Evolutionary conservation across 2,113 vertebrate genomes (phyloP).

Genomic region (Aythya baeri): DNA sequence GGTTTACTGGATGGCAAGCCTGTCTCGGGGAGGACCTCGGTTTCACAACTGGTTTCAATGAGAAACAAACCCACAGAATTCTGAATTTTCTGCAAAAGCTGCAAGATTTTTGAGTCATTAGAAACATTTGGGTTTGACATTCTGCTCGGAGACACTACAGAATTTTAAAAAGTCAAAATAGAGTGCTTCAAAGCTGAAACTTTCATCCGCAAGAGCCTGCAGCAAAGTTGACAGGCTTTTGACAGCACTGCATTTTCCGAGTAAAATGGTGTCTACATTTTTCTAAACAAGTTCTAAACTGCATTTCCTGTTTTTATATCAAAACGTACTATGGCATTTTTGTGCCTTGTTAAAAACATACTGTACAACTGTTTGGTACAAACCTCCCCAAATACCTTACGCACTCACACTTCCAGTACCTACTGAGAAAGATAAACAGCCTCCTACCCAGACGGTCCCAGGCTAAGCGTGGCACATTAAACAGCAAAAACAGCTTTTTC

Average conservation of each 20-base stretch:
- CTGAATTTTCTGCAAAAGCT: neutral
- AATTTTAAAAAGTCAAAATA: neutral
- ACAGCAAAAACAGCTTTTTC: neutral
- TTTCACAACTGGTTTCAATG: constrained; percentile 6
- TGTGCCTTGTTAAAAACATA: neutral
- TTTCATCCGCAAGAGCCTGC: neutral
- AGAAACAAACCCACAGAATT: constrained; percentile 12
- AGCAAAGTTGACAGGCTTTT: neutral
- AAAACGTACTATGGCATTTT: neutral
- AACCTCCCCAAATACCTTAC: neutral
- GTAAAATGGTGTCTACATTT: neutral
- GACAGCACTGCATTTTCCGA: constrained; percentile 25
- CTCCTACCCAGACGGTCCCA: neutral
- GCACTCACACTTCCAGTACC: neutral
- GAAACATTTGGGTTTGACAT: neutral
- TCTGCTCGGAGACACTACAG: neutral
- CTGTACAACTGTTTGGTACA: neutral
- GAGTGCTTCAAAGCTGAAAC: neutral
- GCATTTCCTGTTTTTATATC: neutral
- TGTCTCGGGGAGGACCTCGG: neutral
- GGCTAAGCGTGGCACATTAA: neutral
- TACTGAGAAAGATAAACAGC: neutral
- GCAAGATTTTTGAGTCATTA: neutral
- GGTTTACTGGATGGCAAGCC: neutral
- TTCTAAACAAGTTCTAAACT: constrained; percentile 8